Conservation (phyloP, 23 tunicate species). For the Halocynthia roretzi region DNA sequence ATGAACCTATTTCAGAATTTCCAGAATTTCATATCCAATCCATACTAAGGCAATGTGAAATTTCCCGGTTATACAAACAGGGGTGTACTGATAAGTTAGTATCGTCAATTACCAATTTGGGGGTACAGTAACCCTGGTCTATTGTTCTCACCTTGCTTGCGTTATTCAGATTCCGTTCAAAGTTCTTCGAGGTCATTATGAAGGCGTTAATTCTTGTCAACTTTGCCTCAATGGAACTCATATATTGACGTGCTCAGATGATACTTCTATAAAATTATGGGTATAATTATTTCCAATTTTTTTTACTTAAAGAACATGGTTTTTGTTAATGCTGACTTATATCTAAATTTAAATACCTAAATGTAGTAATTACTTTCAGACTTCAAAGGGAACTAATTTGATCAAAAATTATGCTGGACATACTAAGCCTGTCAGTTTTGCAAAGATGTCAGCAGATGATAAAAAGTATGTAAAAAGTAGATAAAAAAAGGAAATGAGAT, state of each 20-base stretch:
- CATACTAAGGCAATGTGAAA: too few relatives aligned
- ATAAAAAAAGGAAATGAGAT: background rate
- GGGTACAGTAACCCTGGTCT: too few relatives aligned
- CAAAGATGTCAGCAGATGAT: constrained; percentile 25
- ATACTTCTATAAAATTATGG: constrained; percentile 57
- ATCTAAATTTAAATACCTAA: too few relatives aligned
- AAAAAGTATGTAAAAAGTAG: background rate
- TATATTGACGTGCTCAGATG: constrained; percentile 54
- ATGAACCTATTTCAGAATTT: too few relatives aligned
- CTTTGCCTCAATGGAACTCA: constrained; percentile 39
- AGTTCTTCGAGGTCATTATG: constrained; percentile 60
- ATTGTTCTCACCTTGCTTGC: too few relatives aligned
- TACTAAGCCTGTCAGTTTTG: constrained; percentile 19
- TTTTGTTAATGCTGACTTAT: background rate
- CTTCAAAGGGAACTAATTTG: background rate
- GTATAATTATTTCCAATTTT: background rate
- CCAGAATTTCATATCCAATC: too few relatives aligned
- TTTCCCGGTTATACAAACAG: too few relatives aligned
- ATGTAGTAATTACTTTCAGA: too few relatives aligned
- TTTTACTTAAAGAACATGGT: background rate
- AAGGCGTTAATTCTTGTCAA: constrained; percentile 62
- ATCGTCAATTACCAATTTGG: too few relatives aligned
- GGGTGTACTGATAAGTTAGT: too few relatives aligned
- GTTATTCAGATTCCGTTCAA: constrained; percentile 49
- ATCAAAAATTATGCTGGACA: constrained; percentile 32